phyloP scores from a whole-genome alignment of 2,113 vertebrate species.

The Gymnocephalus cernua region DNA sequence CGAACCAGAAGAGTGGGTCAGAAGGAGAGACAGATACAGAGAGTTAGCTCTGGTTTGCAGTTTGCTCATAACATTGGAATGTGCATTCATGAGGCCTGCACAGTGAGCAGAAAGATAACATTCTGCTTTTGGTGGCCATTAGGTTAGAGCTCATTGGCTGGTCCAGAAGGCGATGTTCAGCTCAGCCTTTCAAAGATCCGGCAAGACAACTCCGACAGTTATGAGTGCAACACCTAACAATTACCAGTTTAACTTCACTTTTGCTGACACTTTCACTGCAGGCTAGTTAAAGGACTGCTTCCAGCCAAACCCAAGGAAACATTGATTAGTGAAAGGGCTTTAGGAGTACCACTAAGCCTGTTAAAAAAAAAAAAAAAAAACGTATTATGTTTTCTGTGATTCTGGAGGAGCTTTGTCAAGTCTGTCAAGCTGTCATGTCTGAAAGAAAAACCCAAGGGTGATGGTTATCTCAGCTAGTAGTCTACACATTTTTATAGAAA shows the following conservation, averaged over 20 bases:
- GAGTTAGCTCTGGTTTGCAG: slow-evolving; percentile 16
- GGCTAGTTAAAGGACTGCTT: slow-evolving; percentile 17
- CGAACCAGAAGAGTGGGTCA: background rate
- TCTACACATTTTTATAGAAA: background rate
- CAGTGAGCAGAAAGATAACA: slow-evolving; percentile 58
- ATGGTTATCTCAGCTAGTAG: background rate
- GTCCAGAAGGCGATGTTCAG: slow-evolving; percentile 2
- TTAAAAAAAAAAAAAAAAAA: background rate
- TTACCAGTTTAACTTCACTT: slow-evolving; percentile 47
- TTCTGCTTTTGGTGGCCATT: slow-evolving; percentile 36
- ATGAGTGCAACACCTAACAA: slow-evolving; percentile 46
- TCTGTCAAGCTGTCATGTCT: background rate
- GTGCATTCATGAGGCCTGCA: slow-evolving; percentile 57
- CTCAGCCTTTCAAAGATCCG: slow-evolving; percentile 6
- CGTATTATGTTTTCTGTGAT: background rate
- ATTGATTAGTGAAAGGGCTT: background rate
- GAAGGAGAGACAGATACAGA: background rate
- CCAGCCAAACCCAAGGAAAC: background rate
- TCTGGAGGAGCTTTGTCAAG: background rate
- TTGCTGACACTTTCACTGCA: slow-evolving; percentile 30
- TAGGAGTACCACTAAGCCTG: background rate
- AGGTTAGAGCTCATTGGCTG: slow-evolving; percentile 26
- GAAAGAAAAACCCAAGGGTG: background rate
- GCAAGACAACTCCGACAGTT: slow-evolving; percentile 45
- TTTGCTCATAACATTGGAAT: slow-evolving; percentile 76